Evolutionary conservation across 2,888 invertebrate genomes (phyloP).

Genomic region (Phaedon cochleariae): DNA sequence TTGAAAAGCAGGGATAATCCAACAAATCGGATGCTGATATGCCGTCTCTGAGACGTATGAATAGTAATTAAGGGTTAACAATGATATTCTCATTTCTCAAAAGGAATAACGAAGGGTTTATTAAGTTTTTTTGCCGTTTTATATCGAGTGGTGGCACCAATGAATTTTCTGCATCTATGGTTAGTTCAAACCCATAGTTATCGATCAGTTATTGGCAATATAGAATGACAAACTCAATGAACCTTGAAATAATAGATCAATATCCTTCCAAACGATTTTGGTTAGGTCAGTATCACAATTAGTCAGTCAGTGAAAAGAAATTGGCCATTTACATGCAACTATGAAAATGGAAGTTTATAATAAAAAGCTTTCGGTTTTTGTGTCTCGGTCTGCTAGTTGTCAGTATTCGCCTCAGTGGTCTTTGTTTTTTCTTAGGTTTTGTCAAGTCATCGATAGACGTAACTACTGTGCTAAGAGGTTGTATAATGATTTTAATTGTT

Average conservation of each 20-base stretch:
- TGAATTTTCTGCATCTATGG: too few species aligned
- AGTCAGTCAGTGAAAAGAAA: constrained; percentile 7
- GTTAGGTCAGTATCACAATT: constrained; percentile 18
- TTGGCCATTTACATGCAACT: not conserved
- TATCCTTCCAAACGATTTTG: constrained; percentile 4
- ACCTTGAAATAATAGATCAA: not conserved
- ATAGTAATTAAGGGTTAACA: too few species aligned
- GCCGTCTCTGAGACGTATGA: too few species aligned
- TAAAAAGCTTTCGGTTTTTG: constrained; percentile 9
- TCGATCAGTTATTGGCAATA: too few species aligned
- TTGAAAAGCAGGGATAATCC: too few species aligned
- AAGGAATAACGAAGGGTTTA: too few species aligned
- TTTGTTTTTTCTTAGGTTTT: not conserved
- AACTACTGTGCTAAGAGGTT: not conserved
- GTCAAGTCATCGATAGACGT: not conserved
- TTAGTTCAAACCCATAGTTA: too few species aligned
- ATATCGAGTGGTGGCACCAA: too few species aligned
- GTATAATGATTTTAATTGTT: not conserved
- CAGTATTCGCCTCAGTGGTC: constrained; percentile 22
- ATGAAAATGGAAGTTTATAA: not conserved
- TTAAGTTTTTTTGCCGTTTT: too few species aligned
- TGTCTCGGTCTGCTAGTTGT: constrained; percentile 14
- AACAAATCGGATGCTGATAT: too few species aligned
- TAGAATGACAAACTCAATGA: not conserved
- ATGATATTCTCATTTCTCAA: too few species aligned